Percentiles rank a stretch among this genome's conserved stretches.
These are phyloP conservation scores for Nannoperca australis DNA, from an alignment of 2,797 vertebrate species.

Conservation along the genomic window DNA sequence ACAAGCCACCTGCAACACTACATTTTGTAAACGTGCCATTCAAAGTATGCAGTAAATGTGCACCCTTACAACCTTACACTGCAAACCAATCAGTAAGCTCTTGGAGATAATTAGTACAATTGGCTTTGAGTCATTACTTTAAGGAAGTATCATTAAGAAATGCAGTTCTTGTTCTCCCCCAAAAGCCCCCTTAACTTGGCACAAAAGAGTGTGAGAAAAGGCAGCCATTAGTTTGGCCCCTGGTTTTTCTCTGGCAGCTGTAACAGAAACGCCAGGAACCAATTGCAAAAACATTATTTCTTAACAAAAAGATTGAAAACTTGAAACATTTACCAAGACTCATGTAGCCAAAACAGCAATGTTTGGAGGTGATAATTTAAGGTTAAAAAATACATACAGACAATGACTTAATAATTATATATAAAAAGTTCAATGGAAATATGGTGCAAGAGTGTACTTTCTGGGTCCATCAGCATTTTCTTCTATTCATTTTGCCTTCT, in stretches of 20 bases:
- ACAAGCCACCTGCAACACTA: not conserved
- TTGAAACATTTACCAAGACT: constrained; percentile 4
- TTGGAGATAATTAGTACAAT: constrained; percentile 9
- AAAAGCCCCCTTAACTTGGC: constrained; percentile 3
- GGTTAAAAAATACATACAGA: not conserved
- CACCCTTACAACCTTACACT: not conserved
- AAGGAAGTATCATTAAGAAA: constrained; percentile 11
- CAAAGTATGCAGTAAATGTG: not conserved
- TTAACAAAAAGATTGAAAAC: constrained; percentile 22
- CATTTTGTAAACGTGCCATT: not conserved
- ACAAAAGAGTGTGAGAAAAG: not conserved
- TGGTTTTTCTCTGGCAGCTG: not conserved
- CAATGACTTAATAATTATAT: not conserved
- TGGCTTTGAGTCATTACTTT: constrained; percentile 1
- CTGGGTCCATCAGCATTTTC: not conserved
- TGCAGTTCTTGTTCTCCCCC: not conserved
- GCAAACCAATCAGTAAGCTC: not conserved
- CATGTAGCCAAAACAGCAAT: constrained; percentile 2
- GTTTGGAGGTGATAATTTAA: not conserved
- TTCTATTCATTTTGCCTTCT: constrained; percentile 1
- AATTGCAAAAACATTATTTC: constrained; percentile 18
- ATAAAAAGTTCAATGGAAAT: not conserved
- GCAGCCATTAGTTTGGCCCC: not conserved
- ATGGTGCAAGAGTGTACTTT: not conserved
- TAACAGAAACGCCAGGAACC: constrained; percentile 10